These are phyloP conservation scores for Ormyrus thymus DNA, from an alignment of 2,888 invertebrate genomes.

Conservation along the genomic window DNA sequence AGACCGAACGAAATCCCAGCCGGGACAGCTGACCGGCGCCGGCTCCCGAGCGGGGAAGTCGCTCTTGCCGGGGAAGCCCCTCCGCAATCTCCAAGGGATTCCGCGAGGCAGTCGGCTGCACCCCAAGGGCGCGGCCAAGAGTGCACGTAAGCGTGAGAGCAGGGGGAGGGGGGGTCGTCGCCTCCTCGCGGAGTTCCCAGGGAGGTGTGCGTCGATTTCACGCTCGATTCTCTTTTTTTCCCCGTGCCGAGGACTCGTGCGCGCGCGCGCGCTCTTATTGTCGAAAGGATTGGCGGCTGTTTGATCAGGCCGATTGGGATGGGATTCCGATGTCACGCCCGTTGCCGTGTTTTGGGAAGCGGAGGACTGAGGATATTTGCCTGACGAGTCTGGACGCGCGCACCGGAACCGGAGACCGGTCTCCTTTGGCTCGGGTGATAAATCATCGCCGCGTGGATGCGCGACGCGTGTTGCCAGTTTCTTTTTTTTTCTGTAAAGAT, in stretches of 20 bases:
- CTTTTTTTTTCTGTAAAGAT: too few species aligned
- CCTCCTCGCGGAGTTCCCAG: neutral
- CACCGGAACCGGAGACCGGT: neutral
- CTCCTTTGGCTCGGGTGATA: too few species aligned
- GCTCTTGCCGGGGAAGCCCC: slow-evolving; percentile 9
- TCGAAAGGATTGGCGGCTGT: too few species aligned
- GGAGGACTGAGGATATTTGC: neutral
- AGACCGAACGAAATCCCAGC: too few species aligned
- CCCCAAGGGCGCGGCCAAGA: neutral
- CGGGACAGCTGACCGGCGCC: too few species aligned
- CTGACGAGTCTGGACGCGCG: neutral
- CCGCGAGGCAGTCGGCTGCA: neutral
- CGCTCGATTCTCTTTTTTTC: neutral
- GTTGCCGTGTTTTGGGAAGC: too few species aligned
- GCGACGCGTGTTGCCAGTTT: too few species aligned
- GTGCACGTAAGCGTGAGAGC: neutral
- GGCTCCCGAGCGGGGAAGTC: slow-evolving; percentile 14
- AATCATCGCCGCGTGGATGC: too few species aligned
- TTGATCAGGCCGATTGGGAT: too few species aligned
- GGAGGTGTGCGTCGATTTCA: neutral
- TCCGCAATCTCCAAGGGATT: slow-evolving; percentile 35
- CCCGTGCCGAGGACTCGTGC: neutral
- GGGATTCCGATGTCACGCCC: too few species aligned
- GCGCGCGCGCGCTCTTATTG: neutral
- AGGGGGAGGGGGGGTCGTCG: slow-evolving; percentile 27